Evolutionary conservation across 2,888 invertebrate species (phyloP).

Genomic region (Noctua janthina): DNA sequence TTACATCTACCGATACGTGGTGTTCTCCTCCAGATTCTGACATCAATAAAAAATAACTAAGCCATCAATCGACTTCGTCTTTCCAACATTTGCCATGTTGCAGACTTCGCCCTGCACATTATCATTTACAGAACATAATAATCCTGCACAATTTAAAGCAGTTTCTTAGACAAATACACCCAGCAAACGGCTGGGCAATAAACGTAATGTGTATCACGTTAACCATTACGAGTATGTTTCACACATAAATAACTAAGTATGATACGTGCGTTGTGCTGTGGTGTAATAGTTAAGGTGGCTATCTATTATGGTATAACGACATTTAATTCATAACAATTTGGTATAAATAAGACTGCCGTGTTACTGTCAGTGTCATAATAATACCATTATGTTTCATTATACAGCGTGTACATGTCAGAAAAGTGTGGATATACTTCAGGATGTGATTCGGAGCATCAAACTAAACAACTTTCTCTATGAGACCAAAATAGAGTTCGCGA

Average conservation of each 20-base stretch:
- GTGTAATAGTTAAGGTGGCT: slow-evolving; percentile 44
- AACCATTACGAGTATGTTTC: slow-evolving; percentile 52
- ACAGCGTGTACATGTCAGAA: no score
- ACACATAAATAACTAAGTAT: slow-evolving; percentile 60
- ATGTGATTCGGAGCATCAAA: no score
- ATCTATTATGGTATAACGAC: slow-evolving; percentile 22
- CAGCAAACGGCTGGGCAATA: slow-evolving; percentile 41
- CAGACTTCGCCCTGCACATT: background rate
- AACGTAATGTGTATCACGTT: slow-evolving; percentile 52
- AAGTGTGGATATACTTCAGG: no score
- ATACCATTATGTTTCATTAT: no score
- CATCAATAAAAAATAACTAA: background rate
- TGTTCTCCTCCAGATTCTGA: background rate
- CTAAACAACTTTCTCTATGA: no score
- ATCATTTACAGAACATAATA: no score
- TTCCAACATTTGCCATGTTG: background rate
- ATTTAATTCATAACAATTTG: background rate
- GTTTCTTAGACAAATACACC: slow-evolving; percentile 24
- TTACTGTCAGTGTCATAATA: no score
- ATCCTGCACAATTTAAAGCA: background rate
- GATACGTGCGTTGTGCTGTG: slow-evolving; percentile 35
- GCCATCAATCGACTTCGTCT: no score
- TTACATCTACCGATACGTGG: background rate
- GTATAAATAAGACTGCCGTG: no score
- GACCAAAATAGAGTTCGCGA: no score